Evolutionary conservation across 2,797 vertebrate genomes (phyloP).

Genomic region (Chelon labrosus): DNA sequence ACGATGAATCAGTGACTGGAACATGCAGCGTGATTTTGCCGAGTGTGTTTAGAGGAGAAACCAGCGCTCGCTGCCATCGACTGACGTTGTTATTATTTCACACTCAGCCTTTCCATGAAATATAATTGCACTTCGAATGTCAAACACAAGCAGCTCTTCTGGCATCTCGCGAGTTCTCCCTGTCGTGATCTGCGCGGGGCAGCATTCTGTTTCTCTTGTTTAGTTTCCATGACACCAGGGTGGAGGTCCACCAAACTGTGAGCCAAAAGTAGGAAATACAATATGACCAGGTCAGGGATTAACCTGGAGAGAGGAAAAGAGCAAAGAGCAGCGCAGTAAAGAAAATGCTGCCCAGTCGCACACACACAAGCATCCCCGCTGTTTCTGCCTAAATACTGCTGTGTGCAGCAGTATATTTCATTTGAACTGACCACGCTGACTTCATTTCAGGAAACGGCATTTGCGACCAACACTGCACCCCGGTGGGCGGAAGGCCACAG

Average conservation of each 20-base stretch:
- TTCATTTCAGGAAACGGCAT: slow-evolving; percentile 70
- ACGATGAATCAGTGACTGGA: slow-evolving; percentile 25
- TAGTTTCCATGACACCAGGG: slow-evolving; percentile 66
- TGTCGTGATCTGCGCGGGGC: slow-evolving; percentile 23
- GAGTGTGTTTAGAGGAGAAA: slow-evolving; percentile 27
- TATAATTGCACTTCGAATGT: slow-evolving; percentile 56
- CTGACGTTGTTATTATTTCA: slow-evolving; percentile 46
- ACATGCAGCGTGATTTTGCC: slow-evolving; percentile 12
- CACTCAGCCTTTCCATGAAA: slow-evolving; percentile 32
- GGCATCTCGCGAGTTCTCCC: slow-evolving; percentile 24
- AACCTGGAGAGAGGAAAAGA: slow-evolving; percentile 65
- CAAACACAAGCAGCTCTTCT: slow-evolving; percentile 44
- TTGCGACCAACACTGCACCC: slow-evolving; percentile 82
- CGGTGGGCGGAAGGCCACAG: slow-evolving; percentile 72
- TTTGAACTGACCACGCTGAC: slow-evolving; percentile 11
- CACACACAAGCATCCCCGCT: slow-evolving; percentile 33
- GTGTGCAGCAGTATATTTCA: slow-evolving; percentile 18
- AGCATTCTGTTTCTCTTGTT: slow-evolving; percentile 58
- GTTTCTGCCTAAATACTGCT: slow-evolving; percentile 31
- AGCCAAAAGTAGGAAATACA: slow-evolving; percentile 56
- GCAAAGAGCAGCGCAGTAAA: slow-evolving; percentile 9
- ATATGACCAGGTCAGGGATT: slow-evolving; percentile 58
- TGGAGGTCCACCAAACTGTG: slow-evolving; percentile 47
- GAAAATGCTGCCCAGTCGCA: slow-evolving; percentile 33
- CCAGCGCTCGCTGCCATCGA: slow-evolving; percentile 1